phyloP scores from a whole-genome alignment of 1,140 invertebrate species.

The Scaptomyza montana region DNA sequence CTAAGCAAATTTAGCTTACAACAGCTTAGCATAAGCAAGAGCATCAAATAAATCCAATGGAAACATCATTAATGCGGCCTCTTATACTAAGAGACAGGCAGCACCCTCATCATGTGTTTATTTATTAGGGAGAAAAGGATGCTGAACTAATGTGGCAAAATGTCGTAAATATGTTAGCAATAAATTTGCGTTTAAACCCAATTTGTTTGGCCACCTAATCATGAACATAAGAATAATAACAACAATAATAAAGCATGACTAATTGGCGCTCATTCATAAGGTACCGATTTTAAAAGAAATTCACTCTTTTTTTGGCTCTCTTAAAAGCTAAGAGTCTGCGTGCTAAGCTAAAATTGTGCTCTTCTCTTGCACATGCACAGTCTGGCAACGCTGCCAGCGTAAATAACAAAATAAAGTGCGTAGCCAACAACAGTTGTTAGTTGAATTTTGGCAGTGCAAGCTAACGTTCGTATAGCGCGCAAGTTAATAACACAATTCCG shows the following conservation, averaged over 20 bases:
- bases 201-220: slow-evolving; percentile 33
- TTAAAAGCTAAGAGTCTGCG: slow-evolving; percentile 32
- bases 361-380: not conserved
- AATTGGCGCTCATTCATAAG: slow-evolving; percentile 73
- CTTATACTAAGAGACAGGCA: not conserved
- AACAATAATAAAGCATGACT: slow-evolving; percentile 60
- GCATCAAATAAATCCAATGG: slow-evolving; percentile 4
- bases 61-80: not conserved
- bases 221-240: slow-evolving; percentile 46
- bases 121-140: not conserved
- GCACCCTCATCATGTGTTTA: slow-evolving; percentile 6
- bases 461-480: slow-evolving; percentile 32
- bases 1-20: slow-evolving; percentile 36
- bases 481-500: not conserved
- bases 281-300: not conserved
- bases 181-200: slow-evolving; percentile 50
- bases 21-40: slow-evolving; percentile 19
- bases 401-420: slow-evolving; percentile 40
- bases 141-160: slow-evolving; percentile 1
- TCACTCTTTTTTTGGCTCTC: slow-evolving; percentile 6
- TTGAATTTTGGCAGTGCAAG: slow-evolving; percentile 36
- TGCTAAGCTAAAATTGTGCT: slow-evolving; percentile 12
- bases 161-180: slow-evolving; percentile 45
- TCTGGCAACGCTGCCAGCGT: slow-evolving; percentile 37
- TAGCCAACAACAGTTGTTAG: slow-evolving; percentile 62